These are phyloP conservation scores for Nothocercus nigrocapillus DNA, from an alignment of 2,113 vertebrate species.

Conservation along the genomic window DNA sequence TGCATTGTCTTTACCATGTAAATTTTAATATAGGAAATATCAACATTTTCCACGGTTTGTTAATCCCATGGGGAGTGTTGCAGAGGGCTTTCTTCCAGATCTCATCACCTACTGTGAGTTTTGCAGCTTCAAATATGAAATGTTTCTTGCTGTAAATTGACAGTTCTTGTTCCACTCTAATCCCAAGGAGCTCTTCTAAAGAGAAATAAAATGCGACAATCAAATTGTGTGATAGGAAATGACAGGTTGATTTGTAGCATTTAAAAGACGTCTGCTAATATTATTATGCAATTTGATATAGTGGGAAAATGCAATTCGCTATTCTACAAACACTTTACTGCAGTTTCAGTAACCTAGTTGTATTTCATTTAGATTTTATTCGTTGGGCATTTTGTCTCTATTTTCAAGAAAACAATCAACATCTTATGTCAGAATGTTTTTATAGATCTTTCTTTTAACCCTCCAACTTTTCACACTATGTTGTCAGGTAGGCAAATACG, in stretches of 20 bases:
- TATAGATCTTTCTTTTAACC: not conserved
- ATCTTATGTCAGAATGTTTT: not conserved
- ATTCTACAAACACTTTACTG: not conserved
- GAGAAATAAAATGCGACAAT: conserved; percentile 25
- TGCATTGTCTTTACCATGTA: not conserved
- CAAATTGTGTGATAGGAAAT: conserved; percentile 37
- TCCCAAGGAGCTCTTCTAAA: not conserved
- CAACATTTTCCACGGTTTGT: conserved; percentile 4
- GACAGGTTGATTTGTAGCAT: conserved; percentile 52
- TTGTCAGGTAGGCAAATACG: not conserved
- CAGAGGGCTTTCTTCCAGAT: not conserved
- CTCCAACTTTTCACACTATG: not conserved
- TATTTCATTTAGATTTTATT: conserved; percentile 11
- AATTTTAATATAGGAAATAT: not conserved
- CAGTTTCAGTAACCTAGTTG: not conserved
- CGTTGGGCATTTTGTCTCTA: not conserved
- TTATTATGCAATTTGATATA: conserved; percentile 45
- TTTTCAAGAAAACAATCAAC: not conserved
- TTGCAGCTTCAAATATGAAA: not conserved
- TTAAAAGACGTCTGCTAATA: conserved; percentile 37
- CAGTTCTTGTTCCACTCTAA: conserved; percentile 37
- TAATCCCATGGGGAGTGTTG: not conserved
- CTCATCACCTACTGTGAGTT: not conserved
- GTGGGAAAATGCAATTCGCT: conserved; percentile 38
- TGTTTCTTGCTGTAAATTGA: conserved; percentile 52